Percentiles rank a stretch among this genome's conserved stretches.
These are phyloP conservation scores for Centropus bengalensis DNA, from an alignment of 2,113 vertebrate species.

Conservation along the genomic window DNA sequence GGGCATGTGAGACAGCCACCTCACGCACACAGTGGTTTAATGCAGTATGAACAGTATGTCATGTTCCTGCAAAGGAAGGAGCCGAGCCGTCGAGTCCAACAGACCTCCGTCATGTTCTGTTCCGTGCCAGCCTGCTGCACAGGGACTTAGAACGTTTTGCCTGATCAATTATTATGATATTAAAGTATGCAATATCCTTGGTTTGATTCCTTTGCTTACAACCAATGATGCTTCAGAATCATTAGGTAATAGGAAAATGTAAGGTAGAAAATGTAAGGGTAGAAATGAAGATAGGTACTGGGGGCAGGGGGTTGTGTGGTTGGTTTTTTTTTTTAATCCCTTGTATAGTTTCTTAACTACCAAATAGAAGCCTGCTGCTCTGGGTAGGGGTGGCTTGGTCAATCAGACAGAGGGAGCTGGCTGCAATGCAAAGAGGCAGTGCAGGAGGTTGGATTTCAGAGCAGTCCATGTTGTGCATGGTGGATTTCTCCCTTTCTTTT, in stretches of 20 bases:
- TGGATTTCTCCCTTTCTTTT: not conserved
- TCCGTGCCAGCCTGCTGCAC: not conserved
- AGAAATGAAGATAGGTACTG: not conserved
- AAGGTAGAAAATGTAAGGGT: not conserved
- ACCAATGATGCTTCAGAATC: not conserved
- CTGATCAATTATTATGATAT: not conserved
- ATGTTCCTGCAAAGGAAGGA: not conserved
- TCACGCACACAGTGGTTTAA: not conserved
- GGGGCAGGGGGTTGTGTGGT: fast-evolving
- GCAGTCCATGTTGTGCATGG: not conserved
- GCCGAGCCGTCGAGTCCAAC: not conserved
- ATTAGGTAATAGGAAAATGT: not conserved
- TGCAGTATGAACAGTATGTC: not conserved
- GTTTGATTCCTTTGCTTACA: not conserved
- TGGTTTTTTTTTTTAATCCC: not conserved
- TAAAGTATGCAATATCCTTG: not conserved
- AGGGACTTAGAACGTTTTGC: not conserved
- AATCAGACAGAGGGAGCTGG: not conserved
- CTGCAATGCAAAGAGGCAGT: not conserved
- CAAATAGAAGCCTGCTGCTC: not conserved
- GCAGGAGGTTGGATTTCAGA: not conserved
- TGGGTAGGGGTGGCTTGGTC: not conserved
- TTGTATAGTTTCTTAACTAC: not conserved
- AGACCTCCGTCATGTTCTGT: not conserved
- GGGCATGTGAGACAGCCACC: not conserved